Base-by-base conservation (phyloP, 2,888 invertebrate species). In the Pammene fasciana region DNA sequence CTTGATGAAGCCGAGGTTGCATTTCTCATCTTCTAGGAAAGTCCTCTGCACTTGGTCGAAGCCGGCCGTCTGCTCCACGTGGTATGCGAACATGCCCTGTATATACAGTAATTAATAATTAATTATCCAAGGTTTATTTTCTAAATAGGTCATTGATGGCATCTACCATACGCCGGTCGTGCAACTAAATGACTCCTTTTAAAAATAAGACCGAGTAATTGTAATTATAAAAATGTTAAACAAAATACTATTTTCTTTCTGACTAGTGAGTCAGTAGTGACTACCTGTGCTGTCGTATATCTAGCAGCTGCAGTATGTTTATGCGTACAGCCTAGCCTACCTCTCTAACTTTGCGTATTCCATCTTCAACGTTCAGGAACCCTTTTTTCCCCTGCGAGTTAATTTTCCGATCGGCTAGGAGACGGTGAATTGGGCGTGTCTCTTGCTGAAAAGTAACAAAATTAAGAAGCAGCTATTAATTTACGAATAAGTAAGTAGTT, bases 11-110 rank as follows among this genome's bases (percentile, higher is more conserved):
- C 72, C 73, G 8, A 75, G 67, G 65, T 75, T 74, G 57, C 75
- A 75, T 46, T 75, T 75, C 52, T 75, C 75, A 26, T 73, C 67
- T 45, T 75, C 75, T 6, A 65, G 50, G 26, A 74, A 75, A 3
- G 72, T 74, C 52, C 57, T 72, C 57, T 75, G 71, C 18, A 75
- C 71, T 41, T 65, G 66, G 48, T 72, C 72, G 68, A 72, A 75
- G 14, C 72, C 75, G 0, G 73, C 72, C 0, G 75, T 74, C 13
- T 57, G 34, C 18, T 74, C 72, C 48, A 75, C 75, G 62, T 74
- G 74, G 64, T 71, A 75, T 10, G 74, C 75, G 67, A 43, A 74
- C 71, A 75, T 71, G 34, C 73, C 73, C 75, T 75, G 34, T 7
- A 10, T 43, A 43, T 5, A 14, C 18, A 18, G 18, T 43, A 11